phyloP scores from a whole-genome alignment of 2,113 vertebrate genomes.

The Sinocyclocheilus anshuiensis region DNA sequence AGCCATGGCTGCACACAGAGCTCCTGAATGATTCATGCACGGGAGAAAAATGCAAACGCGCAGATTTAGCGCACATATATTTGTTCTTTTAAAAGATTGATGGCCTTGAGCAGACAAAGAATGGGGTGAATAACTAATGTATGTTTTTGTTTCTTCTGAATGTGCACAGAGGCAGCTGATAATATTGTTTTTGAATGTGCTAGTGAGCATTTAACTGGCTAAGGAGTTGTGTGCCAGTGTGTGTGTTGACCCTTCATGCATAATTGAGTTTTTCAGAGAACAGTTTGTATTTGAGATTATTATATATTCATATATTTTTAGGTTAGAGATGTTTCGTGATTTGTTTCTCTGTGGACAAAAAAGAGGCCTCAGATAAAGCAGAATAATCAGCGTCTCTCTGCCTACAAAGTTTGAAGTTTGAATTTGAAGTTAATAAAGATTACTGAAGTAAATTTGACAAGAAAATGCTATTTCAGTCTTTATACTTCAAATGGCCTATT shows the following conservation, averaged over 20 bases:
- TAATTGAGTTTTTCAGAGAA: conserved; percentile 49
- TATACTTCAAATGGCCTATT: too few relatives aligned
- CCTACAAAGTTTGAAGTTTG: not conserved
- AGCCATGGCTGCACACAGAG: conserved; percentile 3
- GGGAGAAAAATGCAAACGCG: conserved; percentile 71
- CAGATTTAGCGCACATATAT: conserved; percentile 70
- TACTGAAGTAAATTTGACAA: too few relatives aligned
- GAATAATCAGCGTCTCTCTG: not conserved
- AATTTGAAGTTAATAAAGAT: too few relatives aligned
- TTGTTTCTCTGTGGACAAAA: conserved; percentile 40
- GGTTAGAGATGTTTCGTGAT: conserved; percentile 43
- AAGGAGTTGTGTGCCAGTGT: conserved; percentile 44
- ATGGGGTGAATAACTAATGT: conserved; percentile 57
- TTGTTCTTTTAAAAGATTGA: conserved; percentile 73
- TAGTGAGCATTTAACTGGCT: conserved; percentile 11
- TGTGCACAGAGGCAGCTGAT: not conserved
- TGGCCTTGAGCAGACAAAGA: conserved; percentile 56
- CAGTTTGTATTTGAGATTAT: conserved; percentile 49
- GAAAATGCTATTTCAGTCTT: too few relatives aligned
- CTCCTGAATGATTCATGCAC: conserved; percentile 56
- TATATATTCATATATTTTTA: conserved; percentile 53
- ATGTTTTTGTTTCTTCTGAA: conserved; percentile 34
- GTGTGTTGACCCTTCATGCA: conserved; percentile 34
- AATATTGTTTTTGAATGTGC: conserved; percentile 40
- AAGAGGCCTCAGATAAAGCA: conserved; percentile 34